Conservation (phyloP, 2,888 invertebrate species). For the Geotrupes spiniger region DNA sequence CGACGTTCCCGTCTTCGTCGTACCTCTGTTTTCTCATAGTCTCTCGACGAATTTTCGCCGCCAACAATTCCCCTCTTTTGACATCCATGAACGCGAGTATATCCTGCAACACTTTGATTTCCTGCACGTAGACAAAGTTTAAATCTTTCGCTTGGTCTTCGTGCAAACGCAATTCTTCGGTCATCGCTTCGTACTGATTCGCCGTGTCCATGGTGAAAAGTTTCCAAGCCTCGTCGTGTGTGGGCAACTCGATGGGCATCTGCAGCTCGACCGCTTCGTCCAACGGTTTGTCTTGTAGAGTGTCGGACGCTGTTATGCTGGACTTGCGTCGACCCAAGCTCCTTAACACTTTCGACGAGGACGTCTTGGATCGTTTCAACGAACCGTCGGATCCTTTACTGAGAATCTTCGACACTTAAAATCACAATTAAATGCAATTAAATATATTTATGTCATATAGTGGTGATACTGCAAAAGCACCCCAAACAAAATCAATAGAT, state of each 20-base stretch:
- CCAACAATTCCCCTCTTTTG: conserved; percentile 28
- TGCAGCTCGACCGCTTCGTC: conserved; percentile 8
- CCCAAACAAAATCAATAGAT: no score
- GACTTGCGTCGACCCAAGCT: conserved; percentile 20
- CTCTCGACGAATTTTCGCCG: conserved; percentile 27
- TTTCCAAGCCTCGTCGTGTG: conserved; percentile 32
- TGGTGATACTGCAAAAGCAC: no score
- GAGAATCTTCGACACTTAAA: conserved; percentile 1
- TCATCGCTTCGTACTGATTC: conserved; percentile 25
- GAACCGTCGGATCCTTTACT: no score
- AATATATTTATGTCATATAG: no score
- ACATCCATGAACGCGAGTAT: conserved; percentile 24
- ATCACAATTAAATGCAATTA: conserved; percentile 12
- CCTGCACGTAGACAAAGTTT: conserved; percentile 28
- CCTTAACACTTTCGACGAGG: conserved; percentile 13
- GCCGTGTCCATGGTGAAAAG: conserved; percentile 25
- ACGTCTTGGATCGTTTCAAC: conserved; percentile 17
- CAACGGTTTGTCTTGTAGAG: conserved; percentile 14
- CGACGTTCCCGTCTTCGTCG: conserved; percentile 19
- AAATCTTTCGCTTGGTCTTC: conserved; percentile 26
- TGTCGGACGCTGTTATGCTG: conserved; percentile 11
- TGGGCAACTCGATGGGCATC: conserved; percentile 27
- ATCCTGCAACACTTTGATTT: conserved; percentile 28
- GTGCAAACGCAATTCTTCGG: conserved; percentile 21
- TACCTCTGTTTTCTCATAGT: conserved; percentile 13